A percentile compares a stretch with the other conserved stretches of the same genome.
These are phyloP conservation scores for Rhinoraja longicauda DNA, from an alignment of 2,797 vertebrate genomes.

Conservation along the genomic window DNA sequence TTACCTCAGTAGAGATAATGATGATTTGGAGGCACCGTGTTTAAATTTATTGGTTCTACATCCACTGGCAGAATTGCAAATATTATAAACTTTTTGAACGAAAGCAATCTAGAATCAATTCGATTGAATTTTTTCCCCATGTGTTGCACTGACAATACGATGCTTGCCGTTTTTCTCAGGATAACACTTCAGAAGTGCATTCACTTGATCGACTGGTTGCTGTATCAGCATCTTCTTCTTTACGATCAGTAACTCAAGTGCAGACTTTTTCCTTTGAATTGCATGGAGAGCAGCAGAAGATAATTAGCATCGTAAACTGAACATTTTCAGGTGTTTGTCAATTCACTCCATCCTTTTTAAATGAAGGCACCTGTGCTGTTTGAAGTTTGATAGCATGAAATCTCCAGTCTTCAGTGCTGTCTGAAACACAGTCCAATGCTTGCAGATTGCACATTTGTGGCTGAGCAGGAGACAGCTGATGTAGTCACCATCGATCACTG, in stretches of 20 bases:
- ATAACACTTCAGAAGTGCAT: background rate
- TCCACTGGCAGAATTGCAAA: background rate
- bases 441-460: background rate
- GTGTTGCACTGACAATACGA: background rate
- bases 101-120: background rate
- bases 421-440: background rate
- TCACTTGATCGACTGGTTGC: background rate
- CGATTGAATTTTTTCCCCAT: background rate
- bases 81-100: background rate
- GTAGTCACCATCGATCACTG: background rate
- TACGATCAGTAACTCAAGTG: background rate
- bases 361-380: background rate
- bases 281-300: too few relatives aligned
- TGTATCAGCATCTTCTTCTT: background rate
- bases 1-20: too few relatives aligned
- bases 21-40: too few relatives aligned
- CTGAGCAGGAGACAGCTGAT: background rate
- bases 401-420: background rate
- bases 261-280: background rate
- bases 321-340: background rate
- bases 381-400: background rate
- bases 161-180: background rate
- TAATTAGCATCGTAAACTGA: background rate
- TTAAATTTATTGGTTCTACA: too few relatives aligned
- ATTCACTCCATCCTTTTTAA: background rate